Percentiles rank a stretch among this genome's conserved stretches.
phyloP scores from a whole-genome alignment of 2,797 vertebrate genomes.

The Sebastes itinus region DNA sequence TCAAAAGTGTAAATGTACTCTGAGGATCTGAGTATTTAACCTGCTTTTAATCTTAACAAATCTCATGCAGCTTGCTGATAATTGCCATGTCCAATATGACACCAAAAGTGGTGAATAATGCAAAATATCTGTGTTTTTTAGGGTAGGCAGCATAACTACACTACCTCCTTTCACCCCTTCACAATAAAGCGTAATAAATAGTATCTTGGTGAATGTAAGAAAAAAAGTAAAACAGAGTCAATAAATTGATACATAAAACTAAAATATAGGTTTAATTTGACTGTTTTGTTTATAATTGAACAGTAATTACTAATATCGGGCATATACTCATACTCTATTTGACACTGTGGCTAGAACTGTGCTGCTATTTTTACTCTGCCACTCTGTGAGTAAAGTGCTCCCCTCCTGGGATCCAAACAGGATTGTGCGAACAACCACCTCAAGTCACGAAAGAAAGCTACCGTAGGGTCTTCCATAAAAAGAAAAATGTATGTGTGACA shows the following conservation, averaged over 20 bases:
- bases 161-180: background rate
- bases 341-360: background rate
- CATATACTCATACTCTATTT: background rate
- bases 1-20: background rate
- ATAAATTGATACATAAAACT: background rate
- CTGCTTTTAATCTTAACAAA: background rate
- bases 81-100: background rate
- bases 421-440: conserved; percentile 42
- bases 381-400: conserved; percentile 54
- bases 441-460: conserved; percentile 52
- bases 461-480: background rate
- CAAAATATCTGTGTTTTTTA: background rate
- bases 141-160: background rate
- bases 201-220: background rate
- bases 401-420: conserved; percentile 53
- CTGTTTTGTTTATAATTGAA: background rate
- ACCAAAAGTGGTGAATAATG: background rate
- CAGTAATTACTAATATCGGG: background rate
- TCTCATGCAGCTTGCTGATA: background rate
- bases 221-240: background rate
- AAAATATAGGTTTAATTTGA: background rate
- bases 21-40: background rate
- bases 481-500: background rate
- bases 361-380: conserved; percentile 57
- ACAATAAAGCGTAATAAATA: background rate